Evolutionary conservation across 2,888 invertebrate species (phyloP).

Genomic region (Phasia obesa): DNA sequence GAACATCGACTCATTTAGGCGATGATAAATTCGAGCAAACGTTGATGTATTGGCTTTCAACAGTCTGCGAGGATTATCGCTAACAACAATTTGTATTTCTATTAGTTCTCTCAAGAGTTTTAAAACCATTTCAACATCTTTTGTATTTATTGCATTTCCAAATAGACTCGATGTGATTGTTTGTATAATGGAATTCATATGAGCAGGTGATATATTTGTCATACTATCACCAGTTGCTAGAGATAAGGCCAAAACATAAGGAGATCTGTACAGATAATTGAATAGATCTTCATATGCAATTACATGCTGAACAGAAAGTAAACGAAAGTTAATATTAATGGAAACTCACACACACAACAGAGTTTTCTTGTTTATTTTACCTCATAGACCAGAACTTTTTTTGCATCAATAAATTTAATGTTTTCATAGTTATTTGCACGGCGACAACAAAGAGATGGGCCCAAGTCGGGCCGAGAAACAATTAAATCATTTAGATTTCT

Average conservation of each 20-base stretch:
- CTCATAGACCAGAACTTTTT: constrained; percentile 92
- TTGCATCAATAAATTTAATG: constrained; percentile 89
- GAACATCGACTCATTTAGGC: constrained; percentile 94
- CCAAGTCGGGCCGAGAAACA: constrained; percentile 88
- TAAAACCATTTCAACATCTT: constrained; percentile 88
- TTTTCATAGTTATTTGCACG: constrained; percentile 86
- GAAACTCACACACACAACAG: not conserved
- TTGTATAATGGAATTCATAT: constrained; percentile 80
- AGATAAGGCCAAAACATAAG: constrained; percentile 87
- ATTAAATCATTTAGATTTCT: constrained; percentile 90
- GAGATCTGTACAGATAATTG: constrained; percentile 86
- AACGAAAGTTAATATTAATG: not conserved
- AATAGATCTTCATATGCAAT: constrained; percentile 88
- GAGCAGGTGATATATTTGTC: constrained; percentile 78
- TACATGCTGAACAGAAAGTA: constrained; percentile 82
- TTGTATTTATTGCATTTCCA: constrained; percentile 88
- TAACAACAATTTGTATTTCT: constrained; percentile 87
- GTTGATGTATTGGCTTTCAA: constrained; percentile 93
- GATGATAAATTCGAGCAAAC: constrained; percentile 92
- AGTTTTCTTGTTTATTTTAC: constrained; percentile 80
- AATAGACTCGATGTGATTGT: constrained; percentile 86
- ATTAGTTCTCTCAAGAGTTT: constrained; percentile 87
- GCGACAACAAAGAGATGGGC: constrained; percentile 90
- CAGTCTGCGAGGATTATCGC: constrained; percentile 88
- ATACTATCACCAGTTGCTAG: constrained; percentile 87